Conservation (phyloP, 2,888 invertebrate species). For the Lysandra bellargus region DNA sequence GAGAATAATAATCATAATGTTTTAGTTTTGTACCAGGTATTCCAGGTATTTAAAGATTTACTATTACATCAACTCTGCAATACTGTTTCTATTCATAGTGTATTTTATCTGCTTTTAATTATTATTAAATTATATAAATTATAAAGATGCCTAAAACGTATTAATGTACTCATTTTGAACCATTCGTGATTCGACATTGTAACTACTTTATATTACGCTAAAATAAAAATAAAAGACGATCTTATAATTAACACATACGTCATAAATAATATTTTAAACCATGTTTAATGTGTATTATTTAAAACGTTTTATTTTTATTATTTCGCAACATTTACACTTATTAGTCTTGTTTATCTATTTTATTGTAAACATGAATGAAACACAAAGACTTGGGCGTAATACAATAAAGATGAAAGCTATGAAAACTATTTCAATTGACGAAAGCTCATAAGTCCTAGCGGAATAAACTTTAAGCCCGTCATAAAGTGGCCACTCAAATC, state of each 20-base stretch:
- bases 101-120: neutral
- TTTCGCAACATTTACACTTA: neutral
- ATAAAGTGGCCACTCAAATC: conserved; percentile 67
- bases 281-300: neutral
- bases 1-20: neutral
- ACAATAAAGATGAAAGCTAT: neutral
- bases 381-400: neutral
- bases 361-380: conserved; percentile 3
- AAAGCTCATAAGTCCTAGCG: conserved; percentile 27
- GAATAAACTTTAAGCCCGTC: conserved; percentile 39
- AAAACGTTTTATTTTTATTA: neutral
- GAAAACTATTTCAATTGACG: conserved; percentile 20
- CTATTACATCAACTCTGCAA: neutral
- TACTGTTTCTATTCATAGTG: neutral
- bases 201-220: no score
- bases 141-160: neutral
- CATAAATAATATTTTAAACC: no score
- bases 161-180: no score
- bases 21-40: neutral
- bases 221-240: no score
- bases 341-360: neutral
- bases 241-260: neutral
- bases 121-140: neutral
- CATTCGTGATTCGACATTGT: no score
- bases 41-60: no score